Percentiles rank a stretch among this genome's conserved stretches.
Evolutionary conservation across 2,888 invertebrate genomes (phyloP).

Genomic region (Rhodophaea formosa): DNA sequence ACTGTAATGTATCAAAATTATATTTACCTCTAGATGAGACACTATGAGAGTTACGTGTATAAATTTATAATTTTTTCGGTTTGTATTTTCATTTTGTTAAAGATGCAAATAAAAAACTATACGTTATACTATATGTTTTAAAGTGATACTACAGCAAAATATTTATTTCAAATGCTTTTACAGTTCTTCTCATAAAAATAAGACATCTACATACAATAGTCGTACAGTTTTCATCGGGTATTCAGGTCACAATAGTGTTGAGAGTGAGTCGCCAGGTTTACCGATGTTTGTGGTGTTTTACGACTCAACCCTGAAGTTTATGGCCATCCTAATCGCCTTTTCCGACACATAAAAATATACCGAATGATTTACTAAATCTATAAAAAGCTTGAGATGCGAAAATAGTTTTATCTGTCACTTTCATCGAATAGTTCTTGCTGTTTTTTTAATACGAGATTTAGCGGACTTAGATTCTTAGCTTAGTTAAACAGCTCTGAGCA

Average conservation of each 20-base stretch:
- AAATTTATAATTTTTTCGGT: no score
- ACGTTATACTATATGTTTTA: no score
- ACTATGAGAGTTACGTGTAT: no score
- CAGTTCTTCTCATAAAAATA: neutral
- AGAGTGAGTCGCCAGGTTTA: constrained; percentile 9
- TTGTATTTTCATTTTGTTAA: no score
- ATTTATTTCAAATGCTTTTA: no score
- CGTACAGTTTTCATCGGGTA: neutral
- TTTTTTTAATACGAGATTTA: no score
- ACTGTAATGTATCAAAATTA: no score
- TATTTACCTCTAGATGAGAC: no score
- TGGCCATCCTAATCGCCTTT: constrained; percentile 16
- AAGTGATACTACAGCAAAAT: no score
- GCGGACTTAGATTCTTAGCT: no score
- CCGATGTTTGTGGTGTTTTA: constrained; percentile 13
- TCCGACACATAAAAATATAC: constrained; percentile 13
- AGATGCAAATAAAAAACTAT: no score
- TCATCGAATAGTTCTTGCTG: neutral
- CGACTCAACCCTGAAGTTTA: constrained; percentile 16
- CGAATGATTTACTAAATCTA: constrained; percentile 11
- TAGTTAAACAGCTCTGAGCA: no score
- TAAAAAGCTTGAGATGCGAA: neutral
- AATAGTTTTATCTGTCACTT: constrained; percentile 1
- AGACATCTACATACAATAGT: neutral
- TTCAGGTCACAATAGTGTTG: neutral